Evolutionary conservation across 2,113 vertebrate species (phyloP), one percentile per base, ranked within the genome.

Genomic region (Eptesicus fuscus): DNA sequence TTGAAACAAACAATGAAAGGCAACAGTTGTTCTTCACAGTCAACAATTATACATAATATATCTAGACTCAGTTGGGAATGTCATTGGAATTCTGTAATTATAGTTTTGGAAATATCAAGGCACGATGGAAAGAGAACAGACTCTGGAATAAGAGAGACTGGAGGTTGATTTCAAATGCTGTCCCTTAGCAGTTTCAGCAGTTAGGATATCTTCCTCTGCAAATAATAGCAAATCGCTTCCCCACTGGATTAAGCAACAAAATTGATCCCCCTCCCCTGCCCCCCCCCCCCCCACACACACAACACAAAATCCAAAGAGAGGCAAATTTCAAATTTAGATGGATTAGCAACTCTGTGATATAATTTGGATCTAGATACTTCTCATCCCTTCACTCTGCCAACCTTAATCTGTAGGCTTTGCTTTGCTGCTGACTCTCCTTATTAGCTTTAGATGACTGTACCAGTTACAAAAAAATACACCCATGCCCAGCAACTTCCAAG

Each of bases 281-380:
- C 59, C 59, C 56, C 9, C 3, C 4, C 32, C 84, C 51, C 84
- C 69, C 40, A 13, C 74, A 35, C 69, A 77, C 12, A 80, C 77
- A 76, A 92, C 73, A 51, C 65, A 67, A 92, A 69, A 42, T 88
- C 65, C 71, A 82, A 86, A 83, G 32, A 93, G 80, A 93, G 61
- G 32, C 32, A 87, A 20, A 13, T 65, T 92, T 91, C 80, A 69
- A 88, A 49, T 69, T 93, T 92, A 83, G 71, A 32, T 84, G 23
- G 76, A 61, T 93, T 96, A 73, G 23, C 61, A 85, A n/a, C 17
- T 74, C 44, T 84, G 0, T 86, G 65, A 49, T 93, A 79, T 71
- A 71, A 84, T 73, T 91, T 94, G 61, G 56, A 87, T 61, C 40
- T 20, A 49, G 40, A 69, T 67, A 47, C 12, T 90, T 76, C 47